Evolutionary conservation across 2,113 vertebrate species (phyloP).

Genomic region (Lontra canadensis): DNA sequence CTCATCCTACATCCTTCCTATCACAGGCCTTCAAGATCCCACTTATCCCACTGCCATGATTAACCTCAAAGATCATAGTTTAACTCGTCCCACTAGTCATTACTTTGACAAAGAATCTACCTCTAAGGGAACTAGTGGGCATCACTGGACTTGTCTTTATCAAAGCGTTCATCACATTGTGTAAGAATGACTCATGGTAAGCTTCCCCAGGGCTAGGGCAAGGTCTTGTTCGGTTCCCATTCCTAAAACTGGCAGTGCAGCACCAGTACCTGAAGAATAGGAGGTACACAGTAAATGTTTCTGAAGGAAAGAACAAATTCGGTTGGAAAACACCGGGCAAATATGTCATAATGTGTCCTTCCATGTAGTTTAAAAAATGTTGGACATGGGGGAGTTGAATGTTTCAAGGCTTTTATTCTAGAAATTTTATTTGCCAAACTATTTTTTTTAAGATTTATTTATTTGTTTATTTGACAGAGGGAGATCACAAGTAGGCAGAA

Average conservation of each 20-base stretch:
- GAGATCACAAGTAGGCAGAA: no score
- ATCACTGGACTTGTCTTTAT: background rate
- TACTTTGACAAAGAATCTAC: background rate
- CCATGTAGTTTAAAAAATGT: background rate
- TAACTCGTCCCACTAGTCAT: background rate
- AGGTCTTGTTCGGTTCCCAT: background rate
- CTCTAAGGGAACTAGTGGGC: background rate
- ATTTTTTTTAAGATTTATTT: background rate
- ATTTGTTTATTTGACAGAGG: background rate
- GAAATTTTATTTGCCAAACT: background rate
- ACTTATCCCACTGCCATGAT: background rate
- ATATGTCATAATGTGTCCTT: background rate
- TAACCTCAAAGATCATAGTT: background rate
- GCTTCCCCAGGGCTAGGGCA: background rate
- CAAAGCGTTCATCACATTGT: background rate
- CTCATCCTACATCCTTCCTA: background rate
- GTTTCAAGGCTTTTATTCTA: background rate
- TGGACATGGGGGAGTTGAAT: background rate
- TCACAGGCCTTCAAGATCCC: background rate
- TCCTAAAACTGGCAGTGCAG: background rate
- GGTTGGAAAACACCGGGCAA: background rate
- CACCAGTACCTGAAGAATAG: background rate
- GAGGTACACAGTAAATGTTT: background rate
- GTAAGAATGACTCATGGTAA: background rate
- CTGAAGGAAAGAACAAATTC: background rate